Evolutionary conservation across 2,888 invertebrate genomes (phyloP).

Genomic region (Aphidoletes aphidimyza): DNA sequence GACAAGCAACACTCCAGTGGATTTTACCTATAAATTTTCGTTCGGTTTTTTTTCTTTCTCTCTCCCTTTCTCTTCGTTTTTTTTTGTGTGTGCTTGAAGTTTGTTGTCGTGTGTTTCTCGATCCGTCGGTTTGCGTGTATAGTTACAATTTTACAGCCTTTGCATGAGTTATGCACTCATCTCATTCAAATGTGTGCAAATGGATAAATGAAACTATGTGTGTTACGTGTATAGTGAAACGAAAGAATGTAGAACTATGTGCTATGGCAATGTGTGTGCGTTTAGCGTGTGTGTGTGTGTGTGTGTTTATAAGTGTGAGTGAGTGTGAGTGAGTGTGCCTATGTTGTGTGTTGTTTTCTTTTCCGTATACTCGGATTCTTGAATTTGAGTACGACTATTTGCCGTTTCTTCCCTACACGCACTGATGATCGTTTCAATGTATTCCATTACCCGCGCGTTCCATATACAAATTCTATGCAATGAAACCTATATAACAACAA

Average conservation of each 20-base stretch:
- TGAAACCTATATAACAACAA: neutral
- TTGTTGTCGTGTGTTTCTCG: no score
- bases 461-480: neutral
- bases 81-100: no score
- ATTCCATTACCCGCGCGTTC: neutral
- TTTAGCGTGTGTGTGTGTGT: conserved; percentile 17
- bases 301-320: neutral
- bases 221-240: neutral
- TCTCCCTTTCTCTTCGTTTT: neutral
- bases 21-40: no score
- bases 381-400: neutral
- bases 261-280: neutral
- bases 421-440: neutral
- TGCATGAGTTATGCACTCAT: neutral
- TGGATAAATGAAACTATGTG: neutral
- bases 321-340: neutral
- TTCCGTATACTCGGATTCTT: neutral
- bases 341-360: neutral
- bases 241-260: neutral
- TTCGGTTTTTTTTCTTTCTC: no score
- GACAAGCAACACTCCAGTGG: no score
- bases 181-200: conserved; percentile 14
- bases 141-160: no score
- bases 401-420: neutral
- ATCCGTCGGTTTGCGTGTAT: neutral